Conservation (phyloP, 2,113 vertebrate species). For the Dasypus novemcinctus region DNA sequence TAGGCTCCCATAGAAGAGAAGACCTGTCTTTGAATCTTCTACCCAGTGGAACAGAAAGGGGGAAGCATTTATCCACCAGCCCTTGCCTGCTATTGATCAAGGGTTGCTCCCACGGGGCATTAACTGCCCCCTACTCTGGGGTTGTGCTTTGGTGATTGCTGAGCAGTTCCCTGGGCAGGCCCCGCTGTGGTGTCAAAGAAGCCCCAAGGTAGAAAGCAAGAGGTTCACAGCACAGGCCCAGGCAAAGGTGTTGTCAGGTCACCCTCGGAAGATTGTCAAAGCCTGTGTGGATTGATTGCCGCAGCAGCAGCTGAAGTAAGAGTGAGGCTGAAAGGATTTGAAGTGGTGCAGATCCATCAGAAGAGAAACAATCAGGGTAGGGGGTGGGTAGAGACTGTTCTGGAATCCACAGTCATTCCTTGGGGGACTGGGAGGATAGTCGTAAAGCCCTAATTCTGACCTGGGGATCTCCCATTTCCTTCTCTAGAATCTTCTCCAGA, state of each 20-base stretch:
- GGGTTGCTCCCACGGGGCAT: rapidly evolving
- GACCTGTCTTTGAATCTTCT: neutral
- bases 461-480: neutral
- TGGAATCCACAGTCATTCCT: neutral
- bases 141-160: neutral
- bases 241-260: neutral
- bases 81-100: rapidly evolving
- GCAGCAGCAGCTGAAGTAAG: neutral
- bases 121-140: neutral
- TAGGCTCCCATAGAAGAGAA: neutral
- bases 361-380: no score
- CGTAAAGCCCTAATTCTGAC: neutral
- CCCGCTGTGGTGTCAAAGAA: rapidly evolving
- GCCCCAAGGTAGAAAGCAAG: neutral
- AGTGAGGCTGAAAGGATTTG: neutral
- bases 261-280: neutral
- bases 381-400: no score
- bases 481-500: neutral
- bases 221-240: neutral
- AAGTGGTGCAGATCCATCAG: neutral
- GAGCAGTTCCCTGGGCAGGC: rapidly evolving
- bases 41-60: neutral
- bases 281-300: no score
- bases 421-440: rapidly evolving
- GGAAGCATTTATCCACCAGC: neutral